These are phyloP conservation scores for Coluber constrictor DNA, from an alignment of 2,797 vertebrate genomes.

Conservation along the genomic window DNA sequence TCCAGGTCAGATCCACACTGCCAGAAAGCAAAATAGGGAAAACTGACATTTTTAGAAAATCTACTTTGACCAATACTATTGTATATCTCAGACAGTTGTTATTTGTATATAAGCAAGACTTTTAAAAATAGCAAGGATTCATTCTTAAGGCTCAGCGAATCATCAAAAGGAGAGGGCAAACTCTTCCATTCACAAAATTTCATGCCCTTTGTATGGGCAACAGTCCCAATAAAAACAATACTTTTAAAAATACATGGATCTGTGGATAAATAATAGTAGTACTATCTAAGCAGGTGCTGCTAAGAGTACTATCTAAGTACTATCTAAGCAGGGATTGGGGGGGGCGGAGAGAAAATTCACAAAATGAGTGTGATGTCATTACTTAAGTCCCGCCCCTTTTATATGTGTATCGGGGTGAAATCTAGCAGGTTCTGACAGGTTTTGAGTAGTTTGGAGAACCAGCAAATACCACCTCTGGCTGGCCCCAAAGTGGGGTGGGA, in stretches of 20 bases:
- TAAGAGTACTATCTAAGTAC: not conserved
- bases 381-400: not conserved
- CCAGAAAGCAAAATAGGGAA: not conserved
- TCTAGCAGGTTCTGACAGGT: no score
- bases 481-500: no score
- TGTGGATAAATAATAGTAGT: not conserved
- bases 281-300: not conserved
- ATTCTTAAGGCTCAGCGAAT: not conserved
- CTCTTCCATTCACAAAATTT: not conserved
- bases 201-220: not conserved
- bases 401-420: not conserved
- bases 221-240: not conserved
- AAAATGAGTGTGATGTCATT: not conserved
- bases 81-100: not conserved
- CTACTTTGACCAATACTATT: not conserved
- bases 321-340: not conserved
- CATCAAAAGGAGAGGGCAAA: not conserved
- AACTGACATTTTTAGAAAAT: not conserved
- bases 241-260: not conserved
- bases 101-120: not conserved
- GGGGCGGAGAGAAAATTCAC: not conserved
- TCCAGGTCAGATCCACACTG: slow-evolving; percentile 91
- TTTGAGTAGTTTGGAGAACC: no score
- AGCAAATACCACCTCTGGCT: no score
- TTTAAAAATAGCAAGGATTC: not conserved